Percentiles rank a stretch among this genome's conserved stretches.
Conservation (phyloP, 2,888 invertebrate species). For the Brenthis daphne region DNA sequence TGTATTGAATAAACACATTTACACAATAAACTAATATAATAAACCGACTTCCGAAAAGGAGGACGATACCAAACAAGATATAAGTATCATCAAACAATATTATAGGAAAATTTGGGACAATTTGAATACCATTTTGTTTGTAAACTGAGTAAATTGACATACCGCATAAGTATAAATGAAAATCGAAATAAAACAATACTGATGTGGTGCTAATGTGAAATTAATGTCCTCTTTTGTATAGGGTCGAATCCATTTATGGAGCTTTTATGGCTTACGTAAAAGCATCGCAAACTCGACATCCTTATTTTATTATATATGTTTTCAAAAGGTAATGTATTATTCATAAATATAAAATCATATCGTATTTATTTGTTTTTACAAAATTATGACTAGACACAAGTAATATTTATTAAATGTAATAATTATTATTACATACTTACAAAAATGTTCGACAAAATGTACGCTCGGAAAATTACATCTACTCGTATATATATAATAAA, state of each 20-base stretch:
- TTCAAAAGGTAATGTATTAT: not conserved
- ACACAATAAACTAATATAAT: no score
- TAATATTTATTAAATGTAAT: no score
- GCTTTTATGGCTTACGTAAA: constrained; percentile 5
- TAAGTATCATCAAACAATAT: not conserved
- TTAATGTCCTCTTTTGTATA: constrained; percentile 31
- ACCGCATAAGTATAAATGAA: constrained; percentile 12
- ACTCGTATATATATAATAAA: no score
- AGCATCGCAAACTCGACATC: not conserved
- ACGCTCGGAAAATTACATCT: no score
- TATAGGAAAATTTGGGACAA: constrained; percentile 3
- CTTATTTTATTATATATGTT: not conserved
- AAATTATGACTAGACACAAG: no score
- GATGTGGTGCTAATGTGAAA: constrained; percentile 33
- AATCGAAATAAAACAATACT: constrained; percentile 24
- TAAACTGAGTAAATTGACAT: constrained; percentile 10
- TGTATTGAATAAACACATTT: no score
- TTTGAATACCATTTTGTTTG: constrained; percentile 13
- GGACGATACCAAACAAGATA: no score
- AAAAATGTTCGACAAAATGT: no score
- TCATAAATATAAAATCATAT: no score
- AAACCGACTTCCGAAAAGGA: no score
- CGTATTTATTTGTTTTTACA: no score
- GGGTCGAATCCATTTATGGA: not conserved
- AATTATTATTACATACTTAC: no score